phyloP scores from a whole-genome alignment of 2,888 invertebrate genomes.

The Pecten maximus region DNA sequence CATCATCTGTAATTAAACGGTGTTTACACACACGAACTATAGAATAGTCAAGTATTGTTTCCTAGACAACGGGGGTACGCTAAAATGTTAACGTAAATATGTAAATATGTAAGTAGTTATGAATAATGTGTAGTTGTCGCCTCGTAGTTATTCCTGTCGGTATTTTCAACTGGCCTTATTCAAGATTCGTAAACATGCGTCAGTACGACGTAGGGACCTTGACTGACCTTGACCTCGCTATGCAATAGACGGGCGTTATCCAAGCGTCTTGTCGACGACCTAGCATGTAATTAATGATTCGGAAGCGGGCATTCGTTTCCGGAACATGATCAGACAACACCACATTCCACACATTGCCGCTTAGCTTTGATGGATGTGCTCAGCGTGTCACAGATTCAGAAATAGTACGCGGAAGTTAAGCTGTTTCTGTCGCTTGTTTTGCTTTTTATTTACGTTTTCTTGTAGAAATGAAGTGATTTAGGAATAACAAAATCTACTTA shows the following conservation, averaged over 20 bases:
- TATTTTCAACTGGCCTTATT: neutral
- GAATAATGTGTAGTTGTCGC: neutral
- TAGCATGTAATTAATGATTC: neutral
- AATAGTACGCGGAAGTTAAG: neutral
- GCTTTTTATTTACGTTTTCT: no score
- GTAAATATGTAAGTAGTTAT: neutral
- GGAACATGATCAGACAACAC: neutral
- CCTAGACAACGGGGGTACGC: no score
- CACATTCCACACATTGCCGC: neutral
- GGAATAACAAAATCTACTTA: no score
- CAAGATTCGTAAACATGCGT: neutral
- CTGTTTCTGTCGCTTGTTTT: neutral
- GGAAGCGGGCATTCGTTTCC: slow-evolving; percentile 15
- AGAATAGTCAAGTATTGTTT: no score
- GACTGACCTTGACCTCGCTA: neutral
- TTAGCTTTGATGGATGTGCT: neutral
- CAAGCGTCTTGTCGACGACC: slow-evolving; percentile 7
- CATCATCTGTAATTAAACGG: no score
- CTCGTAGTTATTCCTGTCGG: neutral
- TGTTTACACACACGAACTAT: no score
- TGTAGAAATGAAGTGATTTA: no score
- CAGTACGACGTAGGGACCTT: neutral
- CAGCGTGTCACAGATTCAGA: neutral
- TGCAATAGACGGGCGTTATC: neutral
- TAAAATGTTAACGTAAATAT: neutral